Evolutionary conservation across 2,888 invertebrate genomes (phyloP).

Genomic region (Diarsia dahlii): DNA sequence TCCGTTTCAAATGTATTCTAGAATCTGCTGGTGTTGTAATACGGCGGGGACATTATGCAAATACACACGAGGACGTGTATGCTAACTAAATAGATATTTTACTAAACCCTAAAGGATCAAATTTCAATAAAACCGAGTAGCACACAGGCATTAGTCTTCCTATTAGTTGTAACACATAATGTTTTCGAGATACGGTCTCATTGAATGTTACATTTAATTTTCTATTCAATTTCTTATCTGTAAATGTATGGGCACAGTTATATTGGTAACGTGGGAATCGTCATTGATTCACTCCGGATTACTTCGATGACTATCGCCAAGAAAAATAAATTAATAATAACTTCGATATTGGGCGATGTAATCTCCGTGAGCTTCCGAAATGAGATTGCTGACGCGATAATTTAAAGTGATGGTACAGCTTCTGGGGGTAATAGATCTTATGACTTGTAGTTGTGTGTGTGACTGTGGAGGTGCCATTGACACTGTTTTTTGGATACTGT

Average conservation of each 20-base stretch:
- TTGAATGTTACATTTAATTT: constrained; percentile 84
- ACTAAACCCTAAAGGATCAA: constrained; percentile 39
- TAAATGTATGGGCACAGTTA: constrained; percentile 79
- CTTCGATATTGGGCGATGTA: constrained; percentile 81
- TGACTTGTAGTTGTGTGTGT: constrained; percentile 9
- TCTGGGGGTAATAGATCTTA: constrained; percentile 57
- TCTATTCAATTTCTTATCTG: constrained; percentile 86
- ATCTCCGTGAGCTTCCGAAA: constrained; percentile 79
- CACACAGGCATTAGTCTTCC: constrained; percentile 51
- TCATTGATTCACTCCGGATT: constrained; percentile 84
- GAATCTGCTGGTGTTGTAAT: constrained; percentile 46
- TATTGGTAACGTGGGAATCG: constrained; percentile 87
- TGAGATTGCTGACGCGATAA: constrained; percentile 68
- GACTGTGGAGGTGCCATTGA: constrained; percentile 50
- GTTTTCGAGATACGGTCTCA: constrained; percentile 72
- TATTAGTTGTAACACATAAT: constrained; percentile 68
- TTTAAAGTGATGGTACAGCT: constrained; percentile 63
- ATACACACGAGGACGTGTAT: constrained; percentile 47
- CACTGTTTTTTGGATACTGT: constrained; percentile 33
- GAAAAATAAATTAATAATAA: constrained; percentile 87
- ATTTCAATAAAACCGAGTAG: constrained; percentile 47
- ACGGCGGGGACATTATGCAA: constrained; percentile 50
- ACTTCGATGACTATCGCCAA: constrained; percentile 84
- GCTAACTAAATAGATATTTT: constrained; percentile 50
- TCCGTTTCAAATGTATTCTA: constrained; percentile 35